A percentile compares a stretch with the other conserved stretches of the same genome.
Evolutionary conservation across 2,797 vertebrate species (phyloP).

Genomic region (Perdix hodgsoniae): DNA sequence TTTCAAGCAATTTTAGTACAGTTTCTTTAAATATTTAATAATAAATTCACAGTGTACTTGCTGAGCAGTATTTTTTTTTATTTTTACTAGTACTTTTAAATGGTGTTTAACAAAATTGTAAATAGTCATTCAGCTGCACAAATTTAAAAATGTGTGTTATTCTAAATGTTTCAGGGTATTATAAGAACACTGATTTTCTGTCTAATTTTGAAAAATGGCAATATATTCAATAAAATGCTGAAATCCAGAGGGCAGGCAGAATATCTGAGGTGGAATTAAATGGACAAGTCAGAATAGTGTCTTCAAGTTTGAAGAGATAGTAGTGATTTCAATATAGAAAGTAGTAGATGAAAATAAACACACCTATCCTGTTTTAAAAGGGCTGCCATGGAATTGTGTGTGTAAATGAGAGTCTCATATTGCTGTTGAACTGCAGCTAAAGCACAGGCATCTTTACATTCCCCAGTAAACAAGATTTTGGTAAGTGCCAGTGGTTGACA

Average conservation of each 20-base stretch:
- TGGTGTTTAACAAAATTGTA: neutral
- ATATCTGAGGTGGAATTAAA: neutral
- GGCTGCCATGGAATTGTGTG: neutral
- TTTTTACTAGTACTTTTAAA: neutral
- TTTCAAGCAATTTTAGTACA: neutral
- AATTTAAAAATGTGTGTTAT: neutral
- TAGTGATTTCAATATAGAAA: neutral
- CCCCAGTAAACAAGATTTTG: slow-evolving; percentile 19
- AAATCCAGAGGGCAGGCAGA: neutral
- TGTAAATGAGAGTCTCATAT: neutral
- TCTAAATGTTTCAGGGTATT: neutral
- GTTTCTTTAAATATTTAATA: neutral
- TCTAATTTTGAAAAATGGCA: neutral
- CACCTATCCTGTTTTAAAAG: neutral
- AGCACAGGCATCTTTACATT: neutral
- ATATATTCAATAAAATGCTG: neutral
- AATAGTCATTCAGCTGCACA: neutral
- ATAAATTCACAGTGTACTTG: neutral
- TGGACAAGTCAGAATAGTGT: neutral
- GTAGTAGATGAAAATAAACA: neutral
- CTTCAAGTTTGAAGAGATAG: neutral
- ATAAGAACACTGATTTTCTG: neutral
- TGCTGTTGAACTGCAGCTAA: slow-evolving; percentile 28
- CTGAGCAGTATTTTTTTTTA: neutral
- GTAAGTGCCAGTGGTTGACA: slow-evolving; percentile 25